A percentile compares a stretch with the other conserved stretches of the same genome.
Conservation (phyloP, 2,797 vertebrate genomes). For the Channa striata region DNA sequence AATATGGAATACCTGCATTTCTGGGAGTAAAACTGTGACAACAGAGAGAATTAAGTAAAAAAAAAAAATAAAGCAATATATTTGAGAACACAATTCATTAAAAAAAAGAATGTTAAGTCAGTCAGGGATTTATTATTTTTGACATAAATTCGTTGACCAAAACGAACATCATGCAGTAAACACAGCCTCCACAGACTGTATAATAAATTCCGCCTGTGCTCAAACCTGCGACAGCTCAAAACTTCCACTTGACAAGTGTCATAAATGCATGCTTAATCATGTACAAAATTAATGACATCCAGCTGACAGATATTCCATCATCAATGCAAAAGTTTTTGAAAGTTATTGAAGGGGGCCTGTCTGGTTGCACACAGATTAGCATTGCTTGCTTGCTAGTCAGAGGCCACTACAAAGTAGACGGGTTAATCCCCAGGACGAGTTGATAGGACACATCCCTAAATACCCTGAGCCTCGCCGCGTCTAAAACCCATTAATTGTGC, state of each 20-base stretch:
- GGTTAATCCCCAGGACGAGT: conserved; percentile 76
- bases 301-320: conserved; percentile 85
- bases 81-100: background rate
- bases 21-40: conserved; percentile 6
- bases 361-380: conserved; percentile 79
- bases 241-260: conserved; percentile 73
- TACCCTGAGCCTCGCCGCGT: conserved; percentile 64
- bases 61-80: conserved; percentile 2
- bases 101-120: conserved; percentile 3
- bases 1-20: conserved; percentile 14
- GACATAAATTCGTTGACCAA: background rate
- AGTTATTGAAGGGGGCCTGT: conserved; percentile 77
- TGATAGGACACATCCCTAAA: conserved; percentile 77
- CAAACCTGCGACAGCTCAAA: conserved; percentile 55
- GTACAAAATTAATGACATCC: conserved; percentile 76
- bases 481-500: conserved; percentile 80
- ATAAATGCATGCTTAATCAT: conserved; percentile 79
- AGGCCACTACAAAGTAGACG: conserved; percentile 74
- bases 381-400: conserved; percentile 65
- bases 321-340: conserved; percentile 76
- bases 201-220: conserved; percentile 11
- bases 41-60: background rate
- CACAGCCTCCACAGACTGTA: conserved; percentile 25
- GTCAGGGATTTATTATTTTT: background rate
- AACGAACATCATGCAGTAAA: conserved; percentile 1